Evolutionary conservation across 2,797 vertebrate species (phyloP), one percentile per base, ranked within the genome.

Genomic region (Champsocephalus gunnari): DNA sequence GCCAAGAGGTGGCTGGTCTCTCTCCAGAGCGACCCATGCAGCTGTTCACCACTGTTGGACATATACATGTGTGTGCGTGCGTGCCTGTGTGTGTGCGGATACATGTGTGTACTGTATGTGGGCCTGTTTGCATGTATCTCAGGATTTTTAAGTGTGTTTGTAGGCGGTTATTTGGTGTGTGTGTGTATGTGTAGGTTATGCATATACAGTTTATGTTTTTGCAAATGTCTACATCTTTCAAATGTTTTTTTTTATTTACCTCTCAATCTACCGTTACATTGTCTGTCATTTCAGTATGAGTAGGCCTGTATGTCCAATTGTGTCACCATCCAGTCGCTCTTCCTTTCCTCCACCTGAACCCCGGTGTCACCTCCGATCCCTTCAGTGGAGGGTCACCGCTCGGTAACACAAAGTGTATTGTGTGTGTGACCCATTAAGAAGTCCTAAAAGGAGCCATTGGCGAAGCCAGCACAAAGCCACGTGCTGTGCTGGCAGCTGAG

Each of bases 41-140:
- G 94, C 94, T 95, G 94, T 94, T 95, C 89, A 88, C 89, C 90
- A 91, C 91, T 95, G 93, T 87, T 91, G 91, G 86, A 90, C 82
- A 85, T 89, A 82, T 92, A 89, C 84, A 69, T 88, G 86, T 86
- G 88, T 86, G 24, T 28, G 24, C 3, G 38, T 73, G 77, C 21
- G 38, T 73, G 77, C 21, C 19, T 86, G 68, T 84, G 80, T 81
- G 71, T 72, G 65, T 72, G 63, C 62, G 66, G 57, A 38, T 60
- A 43, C 76, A 62, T 67, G 62, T 44, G 51, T 28, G 24, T 28
- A 28, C 24, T 44, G 41, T 66, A 47, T 57, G 56, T 60, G 66
- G 69, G 34, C 68, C 54, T 62, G 50, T 82, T 73, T 74, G 78
- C 34, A 38, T 38, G 34, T 38, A 38, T 38, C 34, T 38, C 34